A percentile compares a stretch with the other conserved stretches of the same genome.
Evolutionary conservation across 2,888 invertebrate genomes (phyloP).

Genomic region (Poecilus cupreus): DNA sequence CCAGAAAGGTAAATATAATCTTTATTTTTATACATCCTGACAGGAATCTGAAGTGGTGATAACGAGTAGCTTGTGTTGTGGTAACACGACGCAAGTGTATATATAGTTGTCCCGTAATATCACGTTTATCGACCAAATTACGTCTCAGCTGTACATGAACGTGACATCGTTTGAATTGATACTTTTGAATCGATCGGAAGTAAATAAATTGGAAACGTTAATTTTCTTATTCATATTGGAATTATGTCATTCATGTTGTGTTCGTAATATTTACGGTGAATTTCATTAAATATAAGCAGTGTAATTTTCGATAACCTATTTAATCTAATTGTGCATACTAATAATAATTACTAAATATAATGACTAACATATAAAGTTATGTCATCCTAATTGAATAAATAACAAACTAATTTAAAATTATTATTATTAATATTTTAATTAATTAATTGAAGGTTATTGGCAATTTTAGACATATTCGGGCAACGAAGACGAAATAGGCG

Average conservation of each 20-base stretch:
- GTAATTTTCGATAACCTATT: slow-evolving; percentile 5
- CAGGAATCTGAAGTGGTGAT: slow-evolving; percentile 38
- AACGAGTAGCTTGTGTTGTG: slow-evolving; percentile 44
- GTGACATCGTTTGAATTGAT: slow-evolving; percentile 54
- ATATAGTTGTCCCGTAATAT: slow-evolving; percentile 36
- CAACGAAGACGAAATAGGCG: slow-evolving; percentile 60
- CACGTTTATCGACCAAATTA: background rate
- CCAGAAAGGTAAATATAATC: slow-evolving; percentile 49
- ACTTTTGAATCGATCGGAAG: slow-evolving; percentile 49
- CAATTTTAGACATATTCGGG: slow-evolving; percentile 36
- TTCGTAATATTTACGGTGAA: background rate
- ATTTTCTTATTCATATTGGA: slow-evolving; percentile 16
- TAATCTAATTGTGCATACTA: background rate
- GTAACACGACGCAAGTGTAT: slow-evolving; percentile 1
- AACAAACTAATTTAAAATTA: background rate
- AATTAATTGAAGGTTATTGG: background rate
- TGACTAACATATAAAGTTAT: background rate
- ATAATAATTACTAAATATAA: background rate
- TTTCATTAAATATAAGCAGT: background rate
- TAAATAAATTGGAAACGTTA: slow-evolving; percentile 16
- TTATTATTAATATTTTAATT: background rate
- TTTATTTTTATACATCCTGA: slow-evolving; percentile 18
- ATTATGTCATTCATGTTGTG: slow-evolving; percentile 9
- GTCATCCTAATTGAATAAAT: background rate
- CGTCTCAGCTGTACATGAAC: slow-evolving; percentile 42